Evolutionary conservation across 2,888 invertebrate species (phyloP), one percentile per base, ranked within the genome.

Genomic region (Eledone cirrhosa): DNA sequence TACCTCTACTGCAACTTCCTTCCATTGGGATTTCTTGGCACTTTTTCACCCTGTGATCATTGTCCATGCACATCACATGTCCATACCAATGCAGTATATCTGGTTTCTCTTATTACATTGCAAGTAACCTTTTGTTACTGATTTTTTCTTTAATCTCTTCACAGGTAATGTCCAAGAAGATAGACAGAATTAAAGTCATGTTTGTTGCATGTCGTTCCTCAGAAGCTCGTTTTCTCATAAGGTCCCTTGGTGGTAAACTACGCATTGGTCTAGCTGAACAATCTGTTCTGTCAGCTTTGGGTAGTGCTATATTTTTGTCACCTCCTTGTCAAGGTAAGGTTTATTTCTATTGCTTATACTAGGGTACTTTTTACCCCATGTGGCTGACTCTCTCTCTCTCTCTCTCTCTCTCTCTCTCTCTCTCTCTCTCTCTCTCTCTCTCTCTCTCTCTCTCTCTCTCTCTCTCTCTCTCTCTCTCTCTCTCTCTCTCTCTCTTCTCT

Each of bases 191-290:
- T 83, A 96, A 98, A 87, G 93, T 94, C 0, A 93, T 99, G 90
- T 95, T 98, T 89, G 96, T 98, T 0, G 97, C 98, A 0, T 98
- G 98, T 89, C 93, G 95, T 75, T 93, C 94, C 81, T 88, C 88
- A 19, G 98, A 99, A 91, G 96, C 98, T 0, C 93, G 96, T 78
- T 99, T 94, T 90, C 92, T 99, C 24, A 96, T 98, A 78, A 93
- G 98, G 83, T 97, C 97, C 0, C 91, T 98, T 29, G 94, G 95
- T 81, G 99, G 99, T 47, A 99, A 99, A 91, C 92, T 99, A 79
- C 93, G 99, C 75, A 97, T 99, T 85, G 99, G 99, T 0, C 92
- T 99, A 80, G 99, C 99, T 0, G 99, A 99, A 89, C 98, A 98
- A 91, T 98, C 98, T 0, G 94, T 98, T 53, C 92, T 99, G 75